Percentiles rank a stretch among this genome's conserved stretches.
These are phyloP conservation scores for Menidia beryllina DNA, from an alignment of 2,113 vertebrate genomes.

Conservation along the genomic window DNA sequence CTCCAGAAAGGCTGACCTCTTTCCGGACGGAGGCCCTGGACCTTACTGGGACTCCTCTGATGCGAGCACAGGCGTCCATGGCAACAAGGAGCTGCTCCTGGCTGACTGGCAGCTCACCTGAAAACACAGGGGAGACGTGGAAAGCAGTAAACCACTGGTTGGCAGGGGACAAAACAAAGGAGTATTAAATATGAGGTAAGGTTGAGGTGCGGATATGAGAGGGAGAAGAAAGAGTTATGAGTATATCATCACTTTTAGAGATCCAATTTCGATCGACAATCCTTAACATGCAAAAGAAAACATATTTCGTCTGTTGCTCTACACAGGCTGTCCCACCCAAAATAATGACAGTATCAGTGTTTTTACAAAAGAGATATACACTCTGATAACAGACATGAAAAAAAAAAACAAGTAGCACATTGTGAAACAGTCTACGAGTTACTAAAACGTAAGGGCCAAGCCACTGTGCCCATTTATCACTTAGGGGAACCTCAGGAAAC, in stretches of 20 bases:
- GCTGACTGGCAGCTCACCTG: slow-evolving; percentile 61
- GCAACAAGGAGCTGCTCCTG: slow-evolving; percentile 38
- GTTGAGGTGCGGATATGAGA: background rate
- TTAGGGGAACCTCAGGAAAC: slow-evolving; percentile 13
- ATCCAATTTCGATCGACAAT: background rate
- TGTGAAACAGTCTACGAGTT: background rate
- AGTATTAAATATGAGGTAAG: background rate
- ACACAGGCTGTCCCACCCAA: background rate
- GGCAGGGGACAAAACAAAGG: too few relatives aligned
- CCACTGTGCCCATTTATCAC: background rate
- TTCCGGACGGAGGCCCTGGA: slow-evolving; percentile 87
- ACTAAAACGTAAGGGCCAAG: background rate
- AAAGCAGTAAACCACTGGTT: background rate
- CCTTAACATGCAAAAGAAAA: slow-evolving; percentile 4
- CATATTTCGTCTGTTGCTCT: background rate
- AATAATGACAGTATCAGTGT: background rate
- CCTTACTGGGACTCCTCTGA: slow-evolving; percentile 83
- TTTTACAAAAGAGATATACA: slow-evolving; percentile 14
- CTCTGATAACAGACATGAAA: background rate
- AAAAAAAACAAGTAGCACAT: slow-evolving; percentile 4
- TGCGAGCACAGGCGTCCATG: slow-evolving; percentile 87
- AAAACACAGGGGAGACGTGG: background rate
- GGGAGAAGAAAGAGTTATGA: background rate
- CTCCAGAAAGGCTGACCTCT: slow-evolving; percentile 58
- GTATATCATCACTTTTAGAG: background rate